These are phyloP conservation scores for Columbina picui DNA, from an alignment of 2,113 vertebrate genomes.

Conservation along the genomic window DNA sequence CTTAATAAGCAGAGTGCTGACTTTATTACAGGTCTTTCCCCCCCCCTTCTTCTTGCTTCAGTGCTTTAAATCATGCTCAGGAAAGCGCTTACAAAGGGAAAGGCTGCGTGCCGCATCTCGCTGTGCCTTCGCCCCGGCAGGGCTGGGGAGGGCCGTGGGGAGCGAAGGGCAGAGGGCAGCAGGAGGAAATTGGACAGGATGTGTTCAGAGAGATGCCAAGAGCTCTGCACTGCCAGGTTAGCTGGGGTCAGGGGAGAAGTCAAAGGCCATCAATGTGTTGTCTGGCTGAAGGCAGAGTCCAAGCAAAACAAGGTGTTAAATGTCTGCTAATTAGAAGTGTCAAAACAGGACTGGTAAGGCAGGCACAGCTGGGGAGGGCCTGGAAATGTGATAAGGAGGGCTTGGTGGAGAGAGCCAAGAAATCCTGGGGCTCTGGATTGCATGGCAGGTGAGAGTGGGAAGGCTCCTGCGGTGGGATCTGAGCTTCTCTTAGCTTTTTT, in stretches of 20 bases:
- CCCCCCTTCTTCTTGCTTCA: constrained; percentile 62
- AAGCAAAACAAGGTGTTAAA: constrained; percentile 77
- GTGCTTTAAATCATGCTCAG: constrained; percentile 78
- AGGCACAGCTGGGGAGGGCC: background rate
- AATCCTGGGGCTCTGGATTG: background rate
- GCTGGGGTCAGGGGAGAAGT: constrained; percentile 33
- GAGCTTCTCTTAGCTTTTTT: background rate
- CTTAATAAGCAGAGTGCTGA: constrained; percentile 87
- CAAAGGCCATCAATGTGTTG: constrained; percentile 72
- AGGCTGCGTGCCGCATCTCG: constrained; percentile 40
- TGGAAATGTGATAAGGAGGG: constrained; percentile 4
- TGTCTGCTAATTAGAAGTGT: constrained; percentile 73
- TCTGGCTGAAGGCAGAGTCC: constrained; percentile 62
- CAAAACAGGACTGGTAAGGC: constrained; percentile 49
- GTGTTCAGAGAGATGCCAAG: constrained; percentile 40
- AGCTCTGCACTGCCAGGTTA: constrained; percentile 31
- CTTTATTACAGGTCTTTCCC: constrained; percentile 76
- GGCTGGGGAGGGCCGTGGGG: constrained; percentile 46
- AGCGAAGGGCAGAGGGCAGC: constrained; percentile 25
- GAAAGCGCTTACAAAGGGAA: constrained; percentile 81
- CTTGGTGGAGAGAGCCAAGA: background rate
- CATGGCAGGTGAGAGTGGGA: background rate
- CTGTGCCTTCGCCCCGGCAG: background rate
- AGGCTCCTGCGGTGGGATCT: background rate
- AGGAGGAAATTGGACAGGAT: constrained; percentile 55